Percentiles rank a stretch among this genome's conserved stretches.
Evolutionary conservation across 2,888 invertebrate genomes (phyloP).

Genomic region (Norana najaformis): DNA sequence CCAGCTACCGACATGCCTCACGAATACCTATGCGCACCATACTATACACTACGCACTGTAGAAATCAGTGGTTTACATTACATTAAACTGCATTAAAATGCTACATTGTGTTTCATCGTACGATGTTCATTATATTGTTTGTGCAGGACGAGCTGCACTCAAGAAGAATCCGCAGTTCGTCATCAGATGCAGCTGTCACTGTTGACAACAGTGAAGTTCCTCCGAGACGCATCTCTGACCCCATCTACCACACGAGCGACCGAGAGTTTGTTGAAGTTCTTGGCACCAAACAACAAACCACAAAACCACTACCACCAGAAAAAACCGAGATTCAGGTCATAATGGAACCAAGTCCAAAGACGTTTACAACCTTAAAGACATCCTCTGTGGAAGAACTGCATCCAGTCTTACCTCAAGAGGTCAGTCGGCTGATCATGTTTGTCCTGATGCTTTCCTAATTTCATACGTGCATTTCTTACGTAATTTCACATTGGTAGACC

Average conservation of each 20-base stretch:
- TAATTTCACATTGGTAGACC: no score
- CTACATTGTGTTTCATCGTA: not conserved
- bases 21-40: no score
- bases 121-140: not conserved
- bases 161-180: constrained; percentile 37
- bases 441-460: not conserved
- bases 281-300: not conserved
- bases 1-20: no score
- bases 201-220: not conserved
- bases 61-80: no score
- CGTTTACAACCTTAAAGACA: not conserved
- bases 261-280: constrained; percentile 10
- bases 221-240: constrained; percentile 31
- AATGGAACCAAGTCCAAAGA: not conserved
- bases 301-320: not conserved
- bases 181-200: constrained; percentile 38
- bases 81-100: not conserved
- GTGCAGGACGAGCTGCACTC: not conserved
- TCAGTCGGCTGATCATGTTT: not conserved
- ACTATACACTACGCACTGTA: no score
- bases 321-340: constrained; percentile 18
- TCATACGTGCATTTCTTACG: not conserved
- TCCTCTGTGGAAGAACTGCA: constrained; percentile 14
- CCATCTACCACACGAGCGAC: constrained; percentile 24
- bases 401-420: constrained; percentile 19